Conservation (phyloP, 2,113 vertebrate genomes). For the Ivindomyrus marchei region DNA sequence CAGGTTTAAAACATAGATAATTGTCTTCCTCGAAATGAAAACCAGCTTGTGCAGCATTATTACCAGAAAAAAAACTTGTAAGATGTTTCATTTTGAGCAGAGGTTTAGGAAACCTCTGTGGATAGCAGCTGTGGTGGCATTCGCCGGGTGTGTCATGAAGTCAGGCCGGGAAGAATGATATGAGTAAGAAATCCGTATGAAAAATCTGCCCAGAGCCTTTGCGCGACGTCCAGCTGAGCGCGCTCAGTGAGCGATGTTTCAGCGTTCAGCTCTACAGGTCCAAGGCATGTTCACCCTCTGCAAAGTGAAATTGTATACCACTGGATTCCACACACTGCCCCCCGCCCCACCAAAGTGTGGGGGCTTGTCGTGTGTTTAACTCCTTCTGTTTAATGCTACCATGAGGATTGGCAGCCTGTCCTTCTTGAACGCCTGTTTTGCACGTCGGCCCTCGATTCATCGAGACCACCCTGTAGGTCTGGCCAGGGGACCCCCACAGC, state of each 20-base stretch:
- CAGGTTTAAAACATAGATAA: not conserved
- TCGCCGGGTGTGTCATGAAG: not conserved
- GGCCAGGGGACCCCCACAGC: not conserved
- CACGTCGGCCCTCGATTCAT: not conserved
- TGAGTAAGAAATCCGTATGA: not conserved
- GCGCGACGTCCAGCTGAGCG: not conserved
- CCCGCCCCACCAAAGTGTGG: not conserved
- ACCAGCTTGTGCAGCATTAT: not conserved
- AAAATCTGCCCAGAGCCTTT: not conserved
- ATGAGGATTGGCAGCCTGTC: not conserved
- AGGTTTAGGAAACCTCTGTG: not conserved
- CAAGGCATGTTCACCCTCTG: not conserved
- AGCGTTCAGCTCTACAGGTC: not conserved
- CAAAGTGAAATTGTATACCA: not conserved
- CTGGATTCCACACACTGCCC: not conserved
- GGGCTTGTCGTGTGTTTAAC: not conserved
- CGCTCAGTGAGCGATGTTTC: not conserved
- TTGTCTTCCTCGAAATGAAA: not conserved
- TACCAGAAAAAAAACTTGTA: not conserved
- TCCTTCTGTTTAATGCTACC: not conserved
- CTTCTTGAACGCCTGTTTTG: not conserved
- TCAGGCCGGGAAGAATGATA: not conserved
- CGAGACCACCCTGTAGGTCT: not conserved
- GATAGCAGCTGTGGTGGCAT: not conserved
- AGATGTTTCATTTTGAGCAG: not conserved